Evolutionary conservation across 2,888 invertebrate species (phyloP).

Genomic region (Leucophenga maculata): DNA sequence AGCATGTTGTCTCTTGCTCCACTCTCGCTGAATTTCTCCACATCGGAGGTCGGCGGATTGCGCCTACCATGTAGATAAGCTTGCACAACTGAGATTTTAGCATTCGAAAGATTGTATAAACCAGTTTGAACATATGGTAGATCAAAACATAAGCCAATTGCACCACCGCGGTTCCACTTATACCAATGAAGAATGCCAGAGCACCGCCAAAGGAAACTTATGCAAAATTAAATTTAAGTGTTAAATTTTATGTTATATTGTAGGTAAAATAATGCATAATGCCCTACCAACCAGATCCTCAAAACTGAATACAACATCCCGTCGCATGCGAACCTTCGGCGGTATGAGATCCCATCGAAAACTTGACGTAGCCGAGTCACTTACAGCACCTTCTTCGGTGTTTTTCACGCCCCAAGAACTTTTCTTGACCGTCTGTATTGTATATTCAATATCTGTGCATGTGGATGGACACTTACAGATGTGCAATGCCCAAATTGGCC

Average conservation of each 20-base stretch:
- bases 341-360: constrained; percentile 75
- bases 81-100: too few species aligned
- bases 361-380: constrained; percentile 70
- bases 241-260: background rate
- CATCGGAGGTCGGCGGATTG: too few species aligned
- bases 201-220: constrained; percentile 73
- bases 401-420: constrained; percentile 64
- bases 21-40: background rate
- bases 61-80: too few species aligned
- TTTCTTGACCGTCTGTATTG: constrained; percentile 65
- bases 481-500: constrained; percentile 69
- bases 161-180: constrained; percentile 73
- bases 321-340: constrained; percentile 74
- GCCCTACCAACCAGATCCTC: constrained; percentile 75
- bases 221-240: constrained; percentile 32
- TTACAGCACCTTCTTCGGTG: constrained; percentile 47
- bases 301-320: constrained; percentile 76
- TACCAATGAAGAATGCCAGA: constrained; percentile 74
- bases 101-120: background rate
- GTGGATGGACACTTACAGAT: constrained; percentile 69
- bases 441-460: constrained; percentile 66
- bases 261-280: too few species aligned
- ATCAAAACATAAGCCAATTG: constrained; percentile 56
- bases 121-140: constrained; percentile 33
- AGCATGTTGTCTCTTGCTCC: background rate